Base-by-base conservation (phyloP, 2,888 invertebrate species). In the Epinotia ramella region DNA sequence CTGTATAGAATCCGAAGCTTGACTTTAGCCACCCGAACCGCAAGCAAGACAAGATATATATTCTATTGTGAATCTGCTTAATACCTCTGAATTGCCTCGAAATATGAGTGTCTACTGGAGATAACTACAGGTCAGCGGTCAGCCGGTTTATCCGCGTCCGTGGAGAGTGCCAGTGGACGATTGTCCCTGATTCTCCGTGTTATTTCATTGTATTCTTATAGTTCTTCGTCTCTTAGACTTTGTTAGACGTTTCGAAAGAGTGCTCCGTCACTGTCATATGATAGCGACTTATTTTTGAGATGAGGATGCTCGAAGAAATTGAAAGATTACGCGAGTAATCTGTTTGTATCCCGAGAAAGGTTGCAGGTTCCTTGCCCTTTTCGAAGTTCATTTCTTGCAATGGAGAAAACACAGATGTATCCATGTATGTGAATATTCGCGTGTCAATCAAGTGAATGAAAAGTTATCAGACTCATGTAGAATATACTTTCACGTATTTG, bases 71-170 rank as follows among this genome's bases (percentile, higher is more conserved):
- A 56, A 60, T 69, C 68, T 68, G 71, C 69, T 49, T 69, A 76
- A 65, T 76, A 65, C 65, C 68, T 16, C 56, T 56, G 69, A 65
- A 76, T 78, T 80, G 78, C 73, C 76, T 80, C 80, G 79, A 83
- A 86, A 86, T 85, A 84, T 83, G 88, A 87, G 85, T 88, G 88
- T 83, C 84, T 84, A 80, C 77, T 62, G 49, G 78, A 83, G 88
- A 89, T 88, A 89, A 80, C 82, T 79, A 75, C 77, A 82, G 85
- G 85, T 82, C 84, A 84, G 76, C 56, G 78, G 79, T 76, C 60
- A 69, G 44, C 44, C 62, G 62, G 53, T 68, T 76, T 71, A 76
- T 73, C 78, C 73, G 11, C 68, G 46, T 60, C 62, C 24, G 46
- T 59, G 75, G 68, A n/a, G 60, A 62, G 20, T 76, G 71, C 62